Conservation (phyloP, 92 coral and sea anemone genomes). For the Chrysogorgia sp. region DNA sequence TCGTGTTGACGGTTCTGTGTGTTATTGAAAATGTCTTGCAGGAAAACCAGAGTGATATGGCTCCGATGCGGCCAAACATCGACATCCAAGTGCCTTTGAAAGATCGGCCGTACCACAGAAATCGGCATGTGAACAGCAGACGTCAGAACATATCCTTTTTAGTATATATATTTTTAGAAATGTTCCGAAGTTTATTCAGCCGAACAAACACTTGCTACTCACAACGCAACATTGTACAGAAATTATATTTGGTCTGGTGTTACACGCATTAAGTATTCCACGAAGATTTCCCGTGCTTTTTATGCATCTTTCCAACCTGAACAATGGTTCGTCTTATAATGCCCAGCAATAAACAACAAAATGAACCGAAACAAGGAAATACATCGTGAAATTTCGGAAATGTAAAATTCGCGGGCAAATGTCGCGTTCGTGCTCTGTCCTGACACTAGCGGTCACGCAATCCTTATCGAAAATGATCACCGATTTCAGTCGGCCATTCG, state of each 20-base stretch:
- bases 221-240: conserved; percentile 5
- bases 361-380: background rate
- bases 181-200: background rate
- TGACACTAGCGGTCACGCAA: background rate
- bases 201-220: background rate
- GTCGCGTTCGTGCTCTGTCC: background rate
- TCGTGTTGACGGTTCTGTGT: conserved; percentile 4
- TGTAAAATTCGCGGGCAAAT: background rate
- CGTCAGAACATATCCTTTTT: conserved; percentile 44
- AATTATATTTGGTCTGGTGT: background rate
- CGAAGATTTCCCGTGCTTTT: background rate
- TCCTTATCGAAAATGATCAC: background rate
- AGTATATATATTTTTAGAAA: background rate
- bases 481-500: background rate
- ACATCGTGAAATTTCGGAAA: background rate
- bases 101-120: conserved; percentile 38
- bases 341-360: background rate
- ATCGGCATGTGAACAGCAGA: conserved; percentile 17
- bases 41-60: conserved; percentile 26
- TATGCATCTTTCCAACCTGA: background rate
- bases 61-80: conserved; percentile 17
- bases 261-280: background rate
- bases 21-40: conserved; percentile 17
- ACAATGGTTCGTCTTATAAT: background rate
- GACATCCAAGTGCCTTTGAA: conserved; percentile 20